These are phyloP conservation scores for Polylopha cassiicola DNA, from an alignment of 2,888 invertebrate genomes.

Conservation along the genomic window DNA sequence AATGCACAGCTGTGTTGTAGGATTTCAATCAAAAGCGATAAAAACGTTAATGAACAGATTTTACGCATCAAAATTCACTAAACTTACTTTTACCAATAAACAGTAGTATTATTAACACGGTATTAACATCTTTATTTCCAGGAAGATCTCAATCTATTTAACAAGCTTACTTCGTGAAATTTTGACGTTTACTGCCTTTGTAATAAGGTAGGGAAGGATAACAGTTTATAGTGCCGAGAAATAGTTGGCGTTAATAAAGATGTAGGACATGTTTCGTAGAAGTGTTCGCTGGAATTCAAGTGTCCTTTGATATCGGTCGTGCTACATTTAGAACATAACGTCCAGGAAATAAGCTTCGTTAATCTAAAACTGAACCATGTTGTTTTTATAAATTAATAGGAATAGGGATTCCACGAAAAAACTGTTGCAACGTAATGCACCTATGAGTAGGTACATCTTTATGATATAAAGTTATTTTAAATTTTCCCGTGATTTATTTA, in stretches of 20 bases:
- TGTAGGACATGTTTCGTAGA: conserved; percentile 35
- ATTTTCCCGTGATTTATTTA: no score
- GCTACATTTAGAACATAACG: conserved; percentile 12
- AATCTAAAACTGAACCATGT: no score
- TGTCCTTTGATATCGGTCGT: conserved; percentile 24
- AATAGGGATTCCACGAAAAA: no score
- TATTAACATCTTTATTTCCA: conserved; percentile 41
- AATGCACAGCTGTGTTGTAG: no score
- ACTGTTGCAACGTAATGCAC: no score
- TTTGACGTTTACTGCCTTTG: conserved; percentile 26
- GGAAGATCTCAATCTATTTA: conserved; percentile 52
- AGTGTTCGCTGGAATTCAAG: conserved; percentile 22
- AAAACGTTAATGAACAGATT: no score
- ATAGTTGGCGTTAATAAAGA: conserved; percentile 39
- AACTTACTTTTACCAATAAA: conserved; percentile 14
- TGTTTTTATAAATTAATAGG: no score
- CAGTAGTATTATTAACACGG: conserved; percentile 33
- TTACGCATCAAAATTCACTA: no score
- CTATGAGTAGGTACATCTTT: no score
- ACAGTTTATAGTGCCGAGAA: conserved; percentile 40
- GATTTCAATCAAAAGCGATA: no score
- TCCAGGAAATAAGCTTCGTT: conserved; percentile 11
- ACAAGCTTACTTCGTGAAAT: conserved; percentile 46
- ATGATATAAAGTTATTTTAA: no score
- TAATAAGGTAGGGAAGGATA: conserved; percentile 26